These are phyloP conservation scores for Berghia stephanieae DNA, from an alignment of 1,140 invertebrate species.

Conservation along the genomic window DNA sequence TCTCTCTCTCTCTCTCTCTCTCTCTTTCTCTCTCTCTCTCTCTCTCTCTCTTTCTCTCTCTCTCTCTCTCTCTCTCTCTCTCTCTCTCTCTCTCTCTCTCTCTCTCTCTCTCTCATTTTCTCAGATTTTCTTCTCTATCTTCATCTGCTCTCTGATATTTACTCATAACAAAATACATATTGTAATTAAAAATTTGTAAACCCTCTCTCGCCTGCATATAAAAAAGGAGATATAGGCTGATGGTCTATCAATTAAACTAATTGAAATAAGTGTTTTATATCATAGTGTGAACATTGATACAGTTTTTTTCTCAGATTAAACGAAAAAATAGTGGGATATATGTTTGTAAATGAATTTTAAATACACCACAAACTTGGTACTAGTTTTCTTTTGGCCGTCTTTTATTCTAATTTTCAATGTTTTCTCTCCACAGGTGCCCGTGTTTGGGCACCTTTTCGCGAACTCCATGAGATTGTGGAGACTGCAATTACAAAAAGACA, in stretches of 20 bases:
- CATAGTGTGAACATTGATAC: not conserved
- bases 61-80: constrained; percentile 18
- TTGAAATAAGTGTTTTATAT: not conserved
- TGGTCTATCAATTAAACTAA: constrained; percentile 4
- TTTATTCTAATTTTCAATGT: not conserved
- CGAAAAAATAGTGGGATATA: not conserved
- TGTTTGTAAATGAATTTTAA: not conserved
- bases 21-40: not conserved
- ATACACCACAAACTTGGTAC: not conserved
- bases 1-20: not conserved
- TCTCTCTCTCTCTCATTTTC: constrained; percentile 4
- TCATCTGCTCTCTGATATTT: not conserved
- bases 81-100: not conserved
- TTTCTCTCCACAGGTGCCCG: constrained; percentile 50
- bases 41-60: not conserved
- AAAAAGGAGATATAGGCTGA: not conserved
- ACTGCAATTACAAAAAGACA: constrained; percentile 75
- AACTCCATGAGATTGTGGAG: constrained; percentile 79
- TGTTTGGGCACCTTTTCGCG: constrained; percentile 89
- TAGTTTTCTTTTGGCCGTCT: not conserved
- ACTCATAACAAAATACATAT: not conserved
- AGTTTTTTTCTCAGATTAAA: not conserved
- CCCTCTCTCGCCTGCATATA: not conserved
- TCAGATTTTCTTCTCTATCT: not conserved
- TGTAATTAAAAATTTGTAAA: not conserved